Percentiles rank a stretch among this genome's conserved stretches.
phyloP scores from a whole-genome alignment of 2,113 vertebrate species.

The Illadopsis cleaveri region DNA sequence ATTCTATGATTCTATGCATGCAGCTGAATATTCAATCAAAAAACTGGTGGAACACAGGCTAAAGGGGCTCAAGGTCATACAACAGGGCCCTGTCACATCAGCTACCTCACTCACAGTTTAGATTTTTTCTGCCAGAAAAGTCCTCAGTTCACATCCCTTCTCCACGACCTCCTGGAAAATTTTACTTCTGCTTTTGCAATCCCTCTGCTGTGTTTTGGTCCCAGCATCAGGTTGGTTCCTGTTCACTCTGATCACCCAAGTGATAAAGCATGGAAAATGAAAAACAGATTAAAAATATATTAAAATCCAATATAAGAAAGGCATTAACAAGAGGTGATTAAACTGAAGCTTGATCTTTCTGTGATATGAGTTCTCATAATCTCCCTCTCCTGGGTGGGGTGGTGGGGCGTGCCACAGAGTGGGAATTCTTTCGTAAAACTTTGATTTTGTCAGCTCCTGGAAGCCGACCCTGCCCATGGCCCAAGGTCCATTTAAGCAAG shows the following conservation, averaged over 20 bases:
- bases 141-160: background rate
- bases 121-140: background rate
- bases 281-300: constrained; percentile 65
- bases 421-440: constrained; percentile 38
- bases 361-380: constrained; percentile 46
- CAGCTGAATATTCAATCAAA: background rate
- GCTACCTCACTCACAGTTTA: background rate
- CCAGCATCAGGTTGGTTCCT: constrained; percentile 53
- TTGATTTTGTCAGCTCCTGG: constrained; percentile 42
- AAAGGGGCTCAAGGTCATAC: background rate
- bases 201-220: background rate
- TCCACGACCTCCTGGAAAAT: background rate
- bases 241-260: background rate
- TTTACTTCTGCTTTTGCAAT: background rate
- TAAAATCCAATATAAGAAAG: constrained; percentile 64
- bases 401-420: background rate
- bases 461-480: background rate
- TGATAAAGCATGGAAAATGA: constrained; percentile 54
- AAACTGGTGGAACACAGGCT: background rate
- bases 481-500: background rate
- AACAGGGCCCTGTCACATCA: background rate
- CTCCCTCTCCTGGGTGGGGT: constrained; percentile 32
- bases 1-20: background rate
- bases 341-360: constrained; percentile 44
- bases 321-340: constrained; percentile 47